phyloP scores from a whole-genome alignment of 1,140 invertebrate species.

The Zaprionus gabonicus region DNA sequence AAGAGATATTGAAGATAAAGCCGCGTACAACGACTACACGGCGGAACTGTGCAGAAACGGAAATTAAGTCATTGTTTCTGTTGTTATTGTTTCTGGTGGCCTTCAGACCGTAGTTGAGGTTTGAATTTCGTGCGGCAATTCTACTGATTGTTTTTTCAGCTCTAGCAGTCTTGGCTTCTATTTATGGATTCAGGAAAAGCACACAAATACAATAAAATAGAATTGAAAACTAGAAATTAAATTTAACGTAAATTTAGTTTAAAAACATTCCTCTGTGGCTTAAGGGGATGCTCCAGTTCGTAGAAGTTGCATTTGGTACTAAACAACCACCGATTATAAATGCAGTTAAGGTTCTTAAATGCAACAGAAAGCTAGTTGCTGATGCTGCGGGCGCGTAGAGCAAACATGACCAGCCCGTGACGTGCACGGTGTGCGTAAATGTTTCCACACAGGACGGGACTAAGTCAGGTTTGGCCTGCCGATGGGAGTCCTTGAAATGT shows the following conservation, averaged over 20 bases:
- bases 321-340: neutral
- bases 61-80: slow-evolving; percentile 68
- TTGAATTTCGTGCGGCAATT: neutral
- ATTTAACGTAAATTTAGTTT: slow-evolving; percentile 56
- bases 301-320: neutral
- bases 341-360: slow-evolving; percentile 35
- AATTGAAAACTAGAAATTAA: slow-evolving; percentile 71
- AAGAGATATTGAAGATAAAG: neutral
- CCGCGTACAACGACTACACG: neutral
- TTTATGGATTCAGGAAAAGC: slow-evolving; percentile 66
- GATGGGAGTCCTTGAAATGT: slow-evolving; percentile 53
- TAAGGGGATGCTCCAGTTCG: neutral
- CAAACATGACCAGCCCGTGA: slow-evolving; percentile 59
- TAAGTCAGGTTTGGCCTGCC: slow-evolving; percentile 38
- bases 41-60: slow-evolving; percentile 30
- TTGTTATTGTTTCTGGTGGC: slow-evolving; percentile 20
- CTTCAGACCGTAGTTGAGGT: slow-evolving; percentile 1
- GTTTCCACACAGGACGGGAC: slow-evolving; percentile 34
- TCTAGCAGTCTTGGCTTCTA: slow-evolving; percentile 7
- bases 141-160: neutral
- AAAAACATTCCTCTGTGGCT: slow-evolving; percentile 23
- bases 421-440: slow-evolving; percentile 30
- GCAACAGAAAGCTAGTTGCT: slow-evolving; percentile 58
- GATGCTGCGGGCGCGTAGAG: slow-evolving; percentile 38
- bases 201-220: slow-evolving; percentile 66